Evolutionary conservation across 2,888 invertebrate species (phyloP), one percentile per base, ranked within the genome.

Genomic region (Andrena camellia): DNA sequence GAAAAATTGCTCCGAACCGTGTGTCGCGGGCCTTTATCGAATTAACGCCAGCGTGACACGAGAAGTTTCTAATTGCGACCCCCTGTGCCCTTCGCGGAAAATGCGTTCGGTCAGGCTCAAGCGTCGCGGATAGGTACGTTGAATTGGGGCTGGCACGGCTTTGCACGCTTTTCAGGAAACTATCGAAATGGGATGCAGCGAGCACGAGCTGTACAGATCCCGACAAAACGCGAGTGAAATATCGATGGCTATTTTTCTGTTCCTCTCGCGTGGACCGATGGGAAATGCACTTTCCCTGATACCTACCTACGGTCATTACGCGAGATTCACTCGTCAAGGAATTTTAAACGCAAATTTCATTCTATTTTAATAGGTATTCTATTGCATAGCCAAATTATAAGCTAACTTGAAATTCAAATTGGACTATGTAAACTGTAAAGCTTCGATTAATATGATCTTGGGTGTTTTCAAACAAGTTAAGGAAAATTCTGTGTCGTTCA

Each of bases 211-310:
- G 85, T 86, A 42, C 84, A 84, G 83, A 59, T 69, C 2, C 59
- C 68, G 73, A 68, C 68, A 74, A 78, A 72, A 81, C 86, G 81
- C 83, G 85, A 74, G 78, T 88, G 79, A 91, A 89, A 91, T 89
- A 90, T 90, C 86, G 85, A 89, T 87, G 86, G 77, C 71, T 78
- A 75, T 13, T 64, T 26, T 26, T 17, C 59, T 59, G 59, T 72
- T 81, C 54, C 69, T 26, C 68, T 66, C 74, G 42, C 33, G 64
- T 29, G 67, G 73, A 81, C 64, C 68, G 60, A 70, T 59, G 70
- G 20, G 62, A n/a, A n/a, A 13, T 20, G 5, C 20, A 35, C 29
- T 67, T 50, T 67, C 72, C 20, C 23, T 17, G 67, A 59, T 33
- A 69, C 72, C n/a, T n/a, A n/a, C n/a, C n/a, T n/a, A n/a, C n/a